phyloP scores from a whole-genome alignment of 1,140 invertebrate species.

The Bilobella aurantiaca region DNA sequence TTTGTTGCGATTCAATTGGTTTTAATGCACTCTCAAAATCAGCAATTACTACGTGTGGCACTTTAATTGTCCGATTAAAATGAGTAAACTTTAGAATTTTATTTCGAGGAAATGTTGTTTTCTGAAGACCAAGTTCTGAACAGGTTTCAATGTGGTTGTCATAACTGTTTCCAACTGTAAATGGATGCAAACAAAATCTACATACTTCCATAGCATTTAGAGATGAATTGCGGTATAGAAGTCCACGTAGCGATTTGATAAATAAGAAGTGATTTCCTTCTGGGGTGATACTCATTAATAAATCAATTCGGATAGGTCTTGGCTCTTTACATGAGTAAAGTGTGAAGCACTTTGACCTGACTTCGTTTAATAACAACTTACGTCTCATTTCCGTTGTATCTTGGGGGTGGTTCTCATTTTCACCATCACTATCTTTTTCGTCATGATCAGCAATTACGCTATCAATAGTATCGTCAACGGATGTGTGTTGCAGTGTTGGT shows the following conservation, averaged over 20 bases:
- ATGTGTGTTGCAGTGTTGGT: neutral
- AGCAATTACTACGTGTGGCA: slow-evolving; percentile 8
- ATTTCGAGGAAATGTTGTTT: slow-evolving; percentile 5
- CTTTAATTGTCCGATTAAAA: neutral
- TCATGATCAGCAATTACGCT: neutral
- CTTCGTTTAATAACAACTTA: neutral
- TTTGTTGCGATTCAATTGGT: neutral
- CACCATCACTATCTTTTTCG: neutral
- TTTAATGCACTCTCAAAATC: slow-evolving; percentile 14
- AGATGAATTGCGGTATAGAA: neutral
- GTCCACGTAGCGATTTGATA: neutral
- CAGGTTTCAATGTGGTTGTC: neutral
- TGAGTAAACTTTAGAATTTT: slow-evolving; percentile 1
- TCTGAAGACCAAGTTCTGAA: neutral
- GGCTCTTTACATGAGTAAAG: neutral
- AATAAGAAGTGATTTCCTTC: neutral
- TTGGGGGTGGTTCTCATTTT: slow-evolving; percentile 2
- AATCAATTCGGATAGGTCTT: neutral
- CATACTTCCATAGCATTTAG: neutral
- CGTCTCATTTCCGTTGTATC: neutral
- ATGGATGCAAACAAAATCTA: slow-evolving; percentile 8
- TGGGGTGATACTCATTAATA: neutral
- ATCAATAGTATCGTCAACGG: neutral
- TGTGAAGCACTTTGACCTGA: neutral
- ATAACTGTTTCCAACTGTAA: neutral